Conservation (phyloP, 1,140 invertebrate genomes). For the Eciton burchellii region DNA sequence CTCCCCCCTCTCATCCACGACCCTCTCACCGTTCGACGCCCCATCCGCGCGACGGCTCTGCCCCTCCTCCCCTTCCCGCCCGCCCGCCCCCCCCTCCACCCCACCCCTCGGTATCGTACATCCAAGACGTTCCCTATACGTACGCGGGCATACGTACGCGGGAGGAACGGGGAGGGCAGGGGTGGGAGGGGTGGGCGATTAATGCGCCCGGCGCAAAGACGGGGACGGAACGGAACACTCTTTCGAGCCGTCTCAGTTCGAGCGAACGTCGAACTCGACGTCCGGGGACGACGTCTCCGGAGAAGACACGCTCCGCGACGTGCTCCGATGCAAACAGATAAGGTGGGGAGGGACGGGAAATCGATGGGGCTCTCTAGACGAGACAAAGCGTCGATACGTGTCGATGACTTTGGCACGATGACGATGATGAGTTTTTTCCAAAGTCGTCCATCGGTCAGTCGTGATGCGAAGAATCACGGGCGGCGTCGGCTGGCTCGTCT, state of each 20-base stretch:
- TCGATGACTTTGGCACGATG: no score
- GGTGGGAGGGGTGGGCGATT: no score
- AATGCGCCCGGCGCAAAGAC: slow-evolving; percentile 55
- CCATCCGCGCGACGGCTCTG: slow-evolving; percentile 63
- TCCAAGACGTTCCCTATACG: slow-evolving; percentile 78
- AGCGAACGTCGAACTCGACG: background rate
- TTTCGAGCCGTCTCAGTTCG: background rate
- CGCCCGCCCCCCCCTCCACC: no score
- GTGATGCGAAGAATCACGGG: background rate
- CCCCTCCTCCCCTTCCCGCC: no score
- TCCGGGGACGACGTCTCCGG: background rate
- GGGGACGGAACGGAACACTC: background rate
- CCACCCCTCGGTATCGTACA: slow-evolving; percentile 79
- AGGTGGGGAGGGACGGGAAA: no score
- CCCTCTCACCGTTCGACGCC: slow-evolving; percentile 72
- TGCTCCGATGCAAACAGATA: no score
- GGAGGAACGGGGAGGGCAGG: no score
- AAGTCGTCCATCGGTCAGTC: background rate
- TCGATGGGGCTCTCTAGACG: no score
- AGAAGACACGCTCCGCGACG: background rate
- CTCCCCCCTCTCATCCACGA: slow-evolving; percentile 63
- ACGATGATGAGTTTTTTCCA: background rate
- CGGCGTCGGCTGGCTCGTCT: slow-evolving; percentile 1
- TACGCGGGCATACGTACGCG: slow-evolving; percentile 38
- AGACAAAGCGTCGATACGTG: no score